phyloP scores from a whole-genome alignment of 2,888 invertebrate species.

The Harpagoxenus sublaevis region DNA sequence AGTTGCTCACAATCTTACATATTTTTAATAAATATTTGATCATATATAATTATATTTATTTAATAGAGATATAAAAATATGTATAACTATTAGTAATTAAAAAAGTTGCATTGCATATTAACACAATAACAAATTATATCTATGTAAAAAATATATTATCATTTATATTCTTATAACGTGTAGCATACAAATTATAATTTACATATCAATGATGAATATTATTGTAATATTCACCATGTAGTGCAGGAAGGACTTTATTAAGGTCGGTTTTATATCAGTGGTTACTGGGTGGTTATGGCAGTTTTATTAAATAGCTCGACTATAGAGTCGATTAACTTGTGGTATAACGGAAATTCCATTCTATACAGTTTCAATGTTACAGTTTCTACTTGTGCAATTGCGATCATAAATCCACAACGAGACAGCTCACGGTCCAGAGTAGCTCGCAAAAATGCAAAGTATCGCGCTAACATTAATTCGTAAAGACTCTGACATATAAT shows the following conservation, averaged over 20 bases:
- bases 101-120: background rate
- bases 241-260: background rate
- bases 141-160: background rate
- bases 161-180: background rate
- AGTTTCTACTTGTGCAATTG: slow-evolving; percentile 27
- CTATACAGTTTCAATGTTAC: background rate
- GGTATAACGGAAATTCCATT: slow-evolving; percentile 13
- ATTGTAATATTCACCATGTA: background rate
- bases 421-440: slow-evolving; percentile 10
- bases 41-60: background rate
- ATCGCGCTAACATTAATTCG: slow-evolving; percentile 42
- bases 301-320: slow-evolving; percentile 19
- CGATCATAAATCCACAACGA: slow-evolving; percentile 41
- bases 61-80: background rate
- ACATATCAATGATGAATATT: background rate
- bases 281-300: background rate
- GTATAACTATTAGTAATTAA: background rate
- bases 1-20: background rate
- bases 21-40: background rate
- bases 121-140: background rate
- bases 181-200: background rate
- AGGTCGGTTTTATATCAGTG: slow-evolving; percentile 3
- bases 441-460: slow-evolving; percentile 24
- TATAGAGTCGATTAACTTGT: background rate
- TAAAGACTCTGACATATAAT: slow-evolving; percentile 41